Evolutionary conservation across 1,140 invertebrate genomes (phyloP).

Genomic region (Drosophila mayri): DNA sequence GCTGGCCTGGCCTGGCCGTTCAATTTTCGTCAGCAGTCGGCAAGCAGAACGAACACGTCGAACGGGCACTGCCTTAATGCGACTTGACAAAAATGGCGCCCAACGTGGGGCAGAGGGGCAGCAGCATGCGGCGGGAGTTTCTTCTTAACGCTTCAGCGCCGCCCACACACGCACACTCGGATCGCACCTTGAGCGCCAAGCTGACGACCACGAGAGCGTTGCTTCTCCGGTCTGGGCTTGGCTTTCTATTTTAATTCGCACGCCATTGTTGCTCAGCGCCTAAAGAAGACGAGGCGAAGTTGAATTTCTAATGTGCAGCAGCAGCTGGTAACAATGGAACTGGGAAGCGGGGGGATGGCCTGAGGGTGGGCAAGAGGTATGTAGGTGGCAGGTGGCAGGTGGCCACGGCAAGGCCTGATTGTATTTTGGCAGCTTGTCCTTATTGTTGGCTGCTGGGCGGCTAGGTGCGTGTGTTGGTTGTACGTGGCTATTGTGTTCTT

Average conservation of each 20-base stretch:
- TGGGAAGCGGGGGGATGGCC: conserved; percentile 11
- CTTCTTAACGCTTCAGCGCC: conserved; percentile 70
- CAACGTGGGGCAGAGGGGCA: conserved; percentile 60
- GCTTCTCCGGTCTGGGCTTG: conserved; percentile 44
- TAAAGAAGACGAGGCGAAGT: conserved; percentile 76
- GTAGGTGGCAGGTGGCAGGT: conserved; percentile 22
- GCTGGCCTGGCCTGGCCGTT: conserved; percentile 63
- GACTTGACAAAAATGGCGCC: conserved; percentile 83
- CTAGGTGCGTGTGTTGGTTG: conserved; percentile 32
- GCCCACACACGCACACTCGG: conserved; percentile 35
- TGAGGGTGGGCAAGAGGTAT: background rate
- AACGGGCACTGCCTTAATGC: conserved; percentile 72
- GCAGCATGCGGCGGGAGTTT: background rate
- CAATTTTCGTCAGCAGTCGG: conserved; percentile 75
- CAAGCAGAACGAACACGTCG: conserved; percentile 53
- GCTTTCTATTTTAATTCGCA: conserved; percentile 82
- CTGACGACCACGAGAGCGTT: conserved; percentile 62
- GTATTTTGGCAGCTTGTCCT: conserved; percentile 61
- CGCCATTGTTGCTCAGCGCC: conserved; percentile 76
- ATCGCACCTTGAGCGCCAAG: conserved; percentile 70
- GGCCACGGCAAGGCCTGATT: conserved; percentile 51
- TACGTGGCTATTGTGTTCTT: conserved; percentile 26
- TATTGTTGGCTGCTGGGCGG: conserved; percentile 59
- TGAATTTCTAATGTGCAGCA: conserved; percentile 82
- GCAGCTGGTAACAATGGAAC: conserved; percentile 79